Evolutionary conservation across 2,113 vertebrate genomes (phyloP).

Genomic region (Ochotona curzoniae): DNA sequence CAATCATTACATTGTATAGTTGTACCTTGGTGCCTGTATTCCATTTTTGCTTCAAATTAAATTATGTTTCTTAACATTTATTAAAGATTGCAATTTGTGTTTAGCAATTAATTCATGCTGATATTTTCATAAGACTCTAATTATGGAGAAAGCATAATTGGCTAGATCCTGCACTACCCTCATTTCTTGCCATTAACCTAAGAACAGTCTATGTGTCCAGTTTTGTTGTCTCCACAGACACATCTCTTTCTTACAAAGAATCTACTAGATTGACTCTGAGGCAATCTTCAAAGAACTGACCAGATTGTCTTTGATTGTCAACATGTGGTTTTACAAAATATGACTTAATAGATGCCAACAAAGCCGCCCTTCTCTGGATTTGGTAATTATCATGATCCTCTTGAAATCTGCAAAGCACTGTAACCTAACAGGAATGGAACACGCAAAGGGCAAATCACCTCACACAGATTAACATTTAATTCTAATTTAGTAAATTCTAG

Average conservation of each 20-base stretch:
- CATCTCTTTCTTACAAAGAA: neutral
- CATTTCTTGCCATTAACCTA: neutral
- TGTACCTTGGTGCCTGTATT: neutral
- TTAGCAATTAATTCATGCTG: slow-evolving; percentile 48
- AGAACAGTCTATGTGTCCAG: neutral
- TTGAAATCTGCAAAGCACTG: neutral
- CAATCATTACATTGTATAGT: neutral
- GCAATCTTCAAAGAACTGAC: neutral
- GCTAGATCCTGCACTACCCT: neutral
- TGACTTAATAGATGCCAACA: neutral
- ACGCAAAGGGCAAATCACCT: neutral
- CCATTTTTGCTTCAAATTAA: slow-evolving; percentile 23
- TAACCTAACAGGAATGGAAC: neutral
- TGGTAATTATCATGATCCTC: neutral
- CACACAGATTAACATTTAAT: neutral
- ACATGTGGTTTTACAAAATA: neutral
- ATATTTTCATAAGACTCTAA: slow-evolving; percentile 53
- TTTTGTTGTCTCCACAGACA: neutral
- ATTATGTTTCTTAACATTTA: slow-evolving; percentile 53
- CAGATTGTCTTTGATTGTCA: neutral
- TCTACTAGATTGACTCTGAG: neutral
- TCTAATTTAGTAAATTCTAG: neutral
- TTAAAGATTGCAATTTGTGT: slow-evolving; percentile 26
- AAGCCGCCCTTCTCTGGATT: neutral
- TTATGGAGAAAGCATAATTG: neutral